Percentiles rank a stretch among this genome's conserved stretches.
Conservation (phyloP, 2,113 vertebrate species). For the Ahaetulla prasina region DNA sequence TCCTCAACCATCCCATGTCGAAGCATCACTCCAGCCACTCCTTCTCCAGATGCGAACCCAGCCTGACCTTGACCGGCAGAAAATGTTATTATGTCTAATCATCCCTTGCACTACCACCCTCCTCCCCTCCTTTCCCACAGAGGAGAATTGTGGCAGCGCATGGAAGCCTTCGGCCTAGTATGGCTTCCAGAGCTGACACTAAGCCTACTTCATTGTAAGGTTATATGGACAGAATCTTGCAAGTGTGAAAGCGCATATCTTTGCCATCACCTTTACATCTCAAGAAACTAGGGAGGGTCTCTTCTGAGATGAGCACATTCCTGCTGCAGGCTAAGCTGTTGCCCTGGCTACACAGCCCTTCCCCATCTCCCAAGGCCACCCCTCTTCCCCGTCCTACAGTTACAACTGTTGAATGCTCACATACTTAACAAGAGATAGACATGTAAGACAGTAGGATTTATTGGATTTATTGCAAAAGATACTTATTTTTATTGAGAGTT, state of each 20-base stretch:
- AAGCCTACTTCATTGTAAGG: not conserved
- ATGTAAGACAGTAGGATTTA: not conserved
- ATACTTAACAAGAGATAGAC: not conserved
- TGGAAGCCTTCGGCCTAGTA: no score
- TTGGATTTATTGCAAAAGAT: not conserved
- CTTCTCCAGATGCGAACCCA: no score
- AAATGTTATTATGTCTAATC: no score
- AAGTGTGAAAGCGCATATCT: not conserved
- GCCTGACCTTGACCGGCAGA: no score
- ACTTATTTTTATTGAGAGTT: not conserved
- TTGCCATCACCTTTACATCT: not conserved
- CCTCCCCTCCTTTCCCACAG: no score
- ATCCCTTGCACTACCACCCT: no score
- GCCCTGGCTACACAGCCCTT: not conserved
- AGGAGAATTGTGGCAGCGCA: no score
- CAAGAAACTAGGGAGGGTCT: not conserved
- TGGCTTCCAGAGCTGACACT: no score
- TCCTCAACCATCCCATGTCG: no score
- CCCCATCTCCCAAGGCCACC: not conserved
- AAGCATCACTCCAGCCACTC: no score
- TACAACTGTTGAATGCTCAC: not conserved
- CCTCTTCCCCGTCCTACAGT: not conserved
- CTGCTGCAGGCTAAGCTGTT: not conserved
- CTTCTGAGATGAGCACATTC: not conserved
- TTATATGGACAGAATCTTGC: not conserved